A percentile compares a stretch with the other conserved stretches of the same genome.
Conservation (phyloP, 2,888 invertebrate species). For the Phymatocera aterrima region DNA sequence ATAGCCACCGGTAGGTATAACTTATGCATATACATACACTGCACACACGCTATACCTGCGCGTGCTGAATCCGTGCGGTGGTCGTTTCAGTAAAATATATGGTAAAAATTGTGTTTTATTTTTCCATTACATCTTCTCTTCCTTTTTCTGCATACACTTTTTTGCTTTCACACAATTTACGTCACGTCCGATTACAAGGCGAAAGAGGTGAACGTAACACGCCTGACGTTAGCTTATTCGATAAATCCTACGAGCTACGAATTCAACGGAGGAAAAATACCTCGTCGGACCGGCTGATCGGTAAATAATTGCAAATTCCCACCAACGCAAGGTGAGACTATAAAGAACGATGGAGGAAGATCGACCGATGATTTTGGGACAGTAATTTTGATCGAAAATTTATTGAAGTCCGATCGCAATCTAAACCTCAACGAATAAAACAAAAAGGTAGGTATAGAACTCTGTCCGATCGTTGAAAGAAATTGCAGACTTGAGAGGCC, state of each 20-base stretch:
- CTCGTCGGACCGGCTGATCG: background rate
- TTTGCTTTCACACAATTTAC: constrained; percentile 3
- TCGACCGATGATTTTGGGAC: too few species aligned
- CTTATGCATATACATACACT: too few species aligned
- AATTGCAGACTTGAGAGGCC: too few species aligned
- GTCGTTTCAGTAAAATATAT: constrained; percentile 8
- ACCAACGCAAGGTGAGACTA: background rate
- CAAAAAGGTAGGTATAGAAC: too few species aligned
- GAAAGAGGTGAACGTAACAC: constrained; percentile 14
- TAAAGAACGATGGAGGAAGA: too few species aligned
- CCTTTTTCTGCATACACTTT: background rate
- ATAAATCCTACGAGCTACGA: background rate
- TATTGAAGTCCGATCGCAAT: too few species aligned
- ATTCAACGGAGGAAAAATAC: background rate
- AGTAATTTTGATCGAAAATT: too few species aligned
- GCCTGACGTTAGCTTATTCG: constrained; percentile 34
- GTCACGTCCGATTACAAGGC: constrained; percentile 17
- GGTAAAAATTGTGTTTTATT: background rate
- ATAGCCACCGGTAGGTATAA: constrained; percentile 2
- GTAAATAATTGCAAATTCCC: background rate
- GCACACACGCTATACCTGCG: too few species aligned
- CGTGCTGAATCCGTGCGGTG: constrained; percentile 5
- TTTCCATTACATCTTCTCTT: background rate
- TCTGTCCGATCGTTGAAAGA: too few species aligned
- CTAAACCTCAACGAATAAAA: too few species aligned